A percentile compares a stretch with the other conserved stretches of the same genome.
Conservation (phyloP, 2,797 vertebrate genomes). For the Lerista edwardsae region DNA sequence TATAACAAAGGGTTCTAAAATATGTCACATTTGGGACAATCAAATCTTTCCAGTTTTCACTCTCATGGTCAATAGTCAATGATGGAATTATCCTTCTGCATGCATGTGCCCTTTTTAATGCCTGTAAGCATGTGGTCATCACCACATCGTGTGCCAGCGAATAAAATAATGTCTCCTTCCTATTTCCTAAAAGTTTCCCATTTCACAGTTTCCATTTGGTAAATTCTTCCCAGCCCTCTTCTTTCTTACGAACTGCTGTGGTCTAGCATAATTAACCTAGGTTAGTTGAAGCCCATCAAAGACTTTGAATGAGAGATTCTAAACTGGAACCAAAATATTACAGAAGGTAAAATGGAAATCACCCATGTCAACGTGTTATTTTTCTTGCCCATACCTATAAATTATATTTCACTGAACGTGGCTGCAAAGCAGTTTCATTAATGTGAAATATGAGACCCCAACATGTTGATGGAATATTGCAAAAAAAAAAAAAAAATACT, state of each 20-base stretch:
- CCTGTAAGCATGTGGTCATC: not conserved
- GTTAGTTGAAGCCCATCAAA: not conserved
- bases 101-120: not conserved
- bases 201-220: not conserved
- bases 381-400: not conserved
- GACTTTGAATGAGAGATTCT: not conserved
- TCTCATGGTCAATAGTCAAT: not conserved
- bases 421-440: not conserved
- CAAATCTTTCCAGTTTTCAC: not conserved
- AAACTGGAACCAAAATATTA: not conserved
- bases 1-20: not conserved
- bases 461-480: rapidly evolving
- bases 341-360: constrained; percentile 17
- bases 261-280: constrained; percentile 8
- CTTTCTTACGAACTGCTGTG: constrained; percentile 8
- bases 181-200: not conserved
- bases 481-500: not conserved
- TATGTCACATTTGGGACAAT: not conserved
- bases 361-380: not conserved
- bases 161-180: not conserved
- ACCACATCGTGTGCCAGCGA: no score
- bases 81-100: no score
- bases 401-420: not conserved
- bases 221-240: not conserved
- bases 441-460: not conserved